Percentiles rank a stretch among this genome's conserved stretches.
phyloP scores from a whole-genome alignment of 2,888 invertebrate species.

The Julus scandinavius region DNA sequence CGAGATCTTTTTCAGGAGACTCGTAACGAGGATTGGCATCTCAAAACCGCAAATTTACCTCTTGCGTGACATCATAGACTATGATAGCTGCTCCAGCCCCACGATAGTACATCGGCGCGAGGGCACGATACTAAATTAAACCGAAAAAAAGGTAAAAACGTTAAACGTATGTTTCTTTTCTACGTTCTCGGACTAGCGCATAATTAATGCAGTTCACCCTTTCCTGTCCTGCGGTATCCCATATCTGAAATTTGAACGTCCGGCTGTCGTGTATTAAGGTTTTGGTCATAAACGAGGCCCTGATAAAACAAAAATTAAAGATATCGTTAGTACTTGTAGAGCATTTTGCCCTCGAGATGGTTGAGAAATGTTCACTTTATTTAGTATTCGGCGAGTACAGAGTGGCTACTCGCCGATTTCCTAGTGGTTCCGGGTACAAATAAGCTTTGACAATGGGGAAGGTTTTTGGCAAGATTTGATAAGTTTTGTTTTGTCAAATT shows the following conservation, averaged over 20 bases:
- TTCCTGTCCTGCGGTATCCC: slow-evolving; percentile 69
- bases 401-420: too few species aligned
- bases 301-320: slow-evolving; percentile 59
- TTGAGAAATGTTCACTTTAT: too few species aligned
- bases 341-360: too few species aligned
- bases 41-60: slow-evolving; percentile 62
- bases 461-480: too few species aligned
- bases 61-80: slow-evolving; percentile 67
- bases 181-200: too few species aligned
- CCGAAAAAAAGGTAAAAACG: not conserved
- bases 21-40: too few species aligned
- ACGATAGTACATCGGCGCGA: slow-evolving; percentile 68
- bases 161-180: not conserved
- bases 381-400: too few species aligned
- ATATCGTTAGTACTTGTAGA: too few species aligned
- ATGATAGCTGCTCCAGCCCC: slow-evolving; percentile 67
- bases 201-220: slow-evolving; percentile 62
- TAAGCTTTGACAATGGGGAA: too few species aligned
- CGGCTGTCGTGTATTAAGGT: slow-evolving; percentile 64
- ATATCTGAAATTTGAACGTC: slow-evolving; percentile 66
- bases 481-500: too few species aligned
- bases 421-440: too few species aligned
- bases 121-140: slow-evolving; percentile 65
- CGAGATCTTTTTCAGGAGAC: not conserved
- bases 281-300: slow-evolving; percentile 67